Percentiles rank a stretch among this genome's conserved stretches.
Conservation (phyloP, 2,797 vertebrate species). For the Chelon auratus region DNA sequence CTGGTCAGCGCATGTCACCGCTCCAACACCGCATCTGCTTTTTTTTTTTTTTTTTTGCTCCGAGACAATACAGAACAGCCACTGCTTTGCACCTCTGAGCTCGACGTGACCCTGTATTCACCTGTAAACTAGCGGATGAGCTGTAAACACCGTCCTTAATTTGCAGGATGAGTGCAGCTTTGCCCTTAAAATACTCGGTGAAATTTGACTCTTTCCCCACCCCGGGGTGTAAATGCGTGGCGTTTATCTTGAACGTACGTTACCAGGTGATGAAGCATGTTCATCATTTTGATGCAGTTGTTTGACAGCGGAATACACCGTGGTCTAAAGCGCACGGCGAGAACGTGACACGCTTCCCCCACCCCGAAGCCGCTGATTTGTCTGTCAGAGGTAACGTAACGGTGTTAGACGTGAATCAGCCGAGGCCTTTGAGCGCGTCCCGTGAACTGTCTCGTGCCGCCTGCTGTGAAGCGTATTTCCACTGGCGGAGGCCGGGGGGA, state of each 20-base stretch:
- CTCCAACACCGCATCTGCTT: constrained; percentile 2
- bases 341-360: constrained; percentile 41
- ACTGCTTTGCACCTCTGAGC: constrained; percentile 29
- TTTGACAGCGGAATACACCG: constrained; percentile 51
- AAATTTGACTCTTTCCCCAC: constrained; percentile 35
- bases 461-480: constrained; percentile 9
- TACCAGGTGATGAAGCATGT: constrained; percentile 57
- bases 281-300: constrained; percentile 64
- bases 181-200: constrained; percentile 46
- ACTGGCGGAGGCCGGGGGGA: constrained; percentile 27
- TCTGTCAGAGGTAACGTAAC: constrained; percentile 50
- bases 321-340: constrained; percentile 39
- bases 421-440: constrained; percentile 29
- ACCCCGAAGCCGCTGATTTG: constrained; percentile 20
- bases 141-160: constrained; percentile 44
- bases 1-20: constrained; percentile 13
- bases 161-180: constrained; percentile 31
- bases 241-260: constrained; percentile 50
- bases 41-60: constrained; percentile 18
- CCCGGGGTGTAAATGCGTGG: constrained; percentile 26
- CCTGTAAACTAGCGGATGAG: constrained; percentile 26
- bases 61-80: constrained; percentile 5
- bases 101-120: constrained; percentile 15
- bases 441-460: constrained; percentile 25
- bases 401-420: constrained; percentile 44